Evolutionary conservation across 2,888 invertebrate genomes (phyloP).

Genomic region (Aethes cnicana): DNA sequence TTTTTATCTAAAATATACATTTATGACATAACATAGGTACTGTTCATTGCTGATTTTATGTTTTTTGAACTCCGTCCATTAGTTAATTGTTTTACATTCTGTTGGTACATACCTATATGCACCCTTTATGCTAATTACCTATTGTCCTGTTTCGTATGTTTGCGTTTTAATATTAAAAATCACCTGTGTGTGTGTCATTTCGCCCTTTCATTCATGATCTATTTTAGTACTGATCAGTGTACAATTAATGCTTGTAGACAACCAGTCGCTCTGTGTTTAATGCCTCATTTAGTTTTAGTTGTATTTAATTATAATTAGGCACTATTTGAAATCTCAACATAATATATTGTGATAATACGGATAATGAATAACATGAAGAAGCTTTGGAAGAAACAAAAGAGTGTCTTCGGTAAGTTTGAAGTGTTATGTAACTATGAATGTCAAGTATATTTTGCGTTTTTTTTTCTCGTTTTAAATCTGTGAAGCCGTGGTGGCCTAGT

Average conservation of each 20-base stretch:
- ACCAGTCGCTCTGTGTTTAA: constrained; percentile 2
- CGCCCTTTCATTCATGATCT: constrained; percentile 27
- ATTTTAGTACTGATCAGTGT: constrained; percentile 12
- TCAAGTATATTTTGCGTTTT: background rate
- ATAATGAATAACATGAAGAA: no score
- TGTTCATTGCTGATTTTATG: no score
- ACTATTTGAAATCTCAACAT: no score
- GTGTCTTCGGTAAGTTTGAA: background rate
- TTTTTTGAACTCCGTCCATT: no score
- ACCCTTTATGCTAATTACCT: no score
- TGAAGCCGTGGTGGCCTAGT: no score
- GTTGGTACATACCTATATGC: no score
- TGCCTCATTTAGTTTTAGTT: constrained; percentile 7
- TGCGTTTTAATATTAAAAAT: background rate
- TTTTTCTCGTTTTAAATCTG: no score
- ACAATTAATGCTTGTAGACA: constrained; percentile 18
- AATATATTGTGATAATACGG: no score
- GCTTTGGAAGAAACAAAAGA: background rate
- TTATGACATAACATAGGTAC: no score
- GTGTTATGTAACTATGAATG: constrained; percentile 1
- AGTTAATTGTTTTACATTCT: no score
- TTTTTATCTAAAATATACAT: no score
- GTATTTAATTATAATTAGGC: background rate
- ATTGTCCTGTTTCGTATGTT: background rate
- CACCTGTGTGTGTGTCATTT: background rate